A percentile compares a stretch with the other conserved stretches of the same genome.
Conservation (phyloP, 2,113 vertebrate genomes). For the Calonectris borealis region DNA sequence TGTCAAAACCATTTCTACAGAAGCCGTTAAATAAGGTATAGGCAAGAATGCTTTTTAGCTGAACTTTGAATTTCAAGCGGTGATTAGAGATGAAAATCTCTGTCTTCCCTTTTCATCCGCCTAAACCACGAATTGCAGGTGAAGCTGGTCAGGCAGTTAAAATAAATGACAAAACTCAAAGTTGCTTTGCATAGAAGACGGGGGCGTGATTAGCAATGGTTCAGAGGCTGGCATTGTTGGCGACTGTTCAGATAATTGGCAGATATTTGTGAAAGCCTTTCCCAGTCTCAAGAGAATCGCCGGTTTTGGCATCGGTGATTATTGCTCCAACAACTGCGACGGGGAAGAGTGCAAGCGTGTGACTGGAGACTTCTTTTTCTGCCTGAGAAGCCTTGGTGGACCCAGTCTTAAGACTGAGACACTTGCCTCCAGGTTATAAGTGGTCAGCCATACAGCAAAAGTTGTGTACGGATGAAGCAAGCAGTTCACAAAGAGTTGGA, state of each 20-base stretch:
- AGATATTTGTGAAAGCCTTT: not conserved
- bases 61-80: not conserved
- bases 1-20: not conserved
- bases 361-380: not conserved
- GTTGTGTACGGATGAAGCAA: not conserved
- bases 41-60: not conserved
- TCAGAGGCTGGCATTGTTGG: not conserved
- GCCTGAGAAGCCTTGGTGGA: not conserved
- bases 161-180: not conserved
- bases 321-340: fast-evolving
- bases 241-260: not conserved
- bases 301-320: not conserved
- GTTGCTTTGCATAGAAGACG: not conserved
- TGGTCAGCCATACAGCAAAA: not conserved
- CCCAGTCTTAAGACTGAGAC: not conserved
- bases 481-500: not conserved
- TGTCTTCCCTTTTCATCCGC: not conserved
- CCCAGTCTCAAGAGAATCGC: not conserved
- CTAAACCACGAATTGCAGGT: not conserved
- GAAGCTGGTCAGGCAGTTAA: not conserved
- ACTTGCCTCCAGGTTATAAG: not conserved
- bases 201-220: not conserved
- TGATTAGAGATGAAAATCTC: not conserved
- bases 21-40: not conserved
- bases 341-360: not conserved